Evolutionary conservation across 1,140 invertebrate species (phyloP).

Genomic region (Caenorhabditis remanei): DNA sequence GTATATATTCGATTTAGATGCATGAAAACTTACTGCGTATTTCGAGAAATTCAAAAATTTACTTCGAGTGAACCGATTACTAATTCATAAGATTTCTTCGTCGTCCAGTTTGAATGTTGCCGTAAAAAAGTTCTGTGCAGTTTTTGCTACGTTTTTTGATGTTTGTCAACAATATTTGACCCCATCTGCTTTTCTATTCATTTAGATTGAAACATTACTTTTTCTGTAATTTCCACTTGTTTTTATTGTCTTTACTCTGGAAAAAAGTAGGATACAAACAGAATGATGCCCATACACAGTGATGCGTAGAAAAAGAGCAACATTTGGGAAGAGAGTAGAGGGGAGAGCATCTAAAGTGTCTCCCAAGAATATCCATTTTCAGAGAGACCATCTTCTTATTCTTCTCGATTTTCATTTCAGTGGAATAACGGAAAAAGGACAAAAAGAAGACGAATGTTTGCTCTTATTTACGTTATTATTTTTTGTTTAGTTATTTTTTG

Average conservation of each 20-base stretch:
- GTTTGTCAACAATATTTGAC: conserved; percentile 5
- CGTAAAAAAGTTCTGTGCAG: conserved; percentile 22
- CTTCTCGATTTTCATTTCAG: conserved; percentile 48
- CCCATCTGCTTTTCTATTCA: not conserved
- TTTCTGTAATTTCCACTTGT: not conserved
- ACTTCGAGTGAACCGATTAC: conserved; percentile 28
- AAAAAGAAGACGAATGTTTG: conserved; percentile 18
- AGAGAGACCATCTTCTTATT: conserved; percentile 52
- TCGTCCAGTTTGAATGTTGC: conserved; percentile 2
- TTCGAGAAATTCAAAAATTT: conserved; percentile 23
- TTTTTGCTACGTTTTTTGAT: conserved; percentile 10
- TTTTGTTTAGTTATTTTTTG: conserved; percentile 8
- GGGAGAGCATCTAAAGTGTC: conserved; percentile 50
- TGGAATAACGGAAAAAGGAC: not conserved
- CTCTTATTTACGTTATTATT: conserved; percentile 45
- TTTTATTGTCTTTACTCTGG: not conserved
- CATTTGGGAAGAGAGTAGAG: not conserved
- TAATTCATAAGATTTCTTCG: conserved; percentile 51
- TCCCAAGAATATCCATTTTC: conserved; percentile 56
- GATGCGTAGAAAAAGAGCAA: conserved; percentile 35
- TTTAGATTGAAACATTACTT: not conserved
- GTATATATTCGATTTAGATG: not conserved
- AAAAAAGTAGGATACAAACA: conserved; percentile 15
- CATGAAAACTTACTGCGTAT: conserved; percentile 9
- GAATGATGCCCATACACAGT: not conserved